Evolutionary conservation across 2,888 invertebrate species (phyloP).

Genomic region (Zele albiditarsus): DNA sequence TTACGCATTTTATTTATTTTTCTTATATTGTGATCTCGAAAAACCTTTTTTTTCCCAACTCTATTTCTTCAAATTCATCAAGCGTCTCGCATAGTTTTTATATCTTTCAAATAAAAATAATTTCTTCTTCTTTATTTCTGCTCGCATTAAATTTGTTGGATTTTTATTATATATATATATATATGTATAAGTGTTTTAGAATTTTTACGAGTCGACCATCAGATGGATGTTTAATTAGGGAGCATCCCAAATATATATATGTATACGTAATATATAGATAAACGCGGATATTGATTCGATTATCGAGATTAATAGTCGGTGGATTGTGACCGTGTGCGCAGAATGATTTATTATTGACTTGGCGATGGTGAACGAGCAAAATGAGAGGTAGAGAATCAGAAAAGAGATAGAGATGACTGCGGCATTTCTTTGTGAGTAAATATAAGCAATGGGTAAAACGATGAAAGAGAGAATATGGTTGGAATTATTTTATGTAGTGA

Average conservation of each 20-base stretch:
- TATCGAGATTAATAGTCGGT: constrained; percentile 66
- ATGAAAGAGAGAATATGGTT: background rate
- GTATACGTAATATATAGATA: constrained; percentile 50
- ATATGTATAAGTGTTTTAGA: background rate
- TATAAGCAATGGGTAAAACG: constrained; percentile 25
- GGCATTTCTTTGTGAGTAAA: constrained; percentile 36
- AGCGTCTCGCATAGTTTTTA: background rate
- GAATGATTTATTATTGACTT: constrained; percentile 46
- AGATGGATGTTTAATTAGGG: constrained; percentile 56
- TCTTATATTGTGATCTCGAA: background rate
- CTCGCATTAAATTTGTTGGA: constrained; percentile 9
- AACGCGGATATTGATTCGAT: constrained; percentile 67
- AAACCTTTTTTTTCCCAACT: background rate
- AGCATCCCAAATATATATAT: constrained; percentile 48
- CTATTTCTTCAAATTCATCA: background rate
- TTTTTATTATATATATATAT: background rate
- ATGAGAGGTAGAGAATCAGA: constrained; percentile 26
- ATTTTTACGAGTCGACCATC: background rate
- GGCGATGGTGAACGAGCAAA: constrained; percentile 2
- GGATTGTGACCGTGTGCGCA: constrained; percentile 54
- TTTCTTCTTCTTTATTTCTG: background rate
- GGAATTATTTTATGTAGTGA: background rate
- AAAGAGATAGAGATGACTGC: constrained; percentile 15
- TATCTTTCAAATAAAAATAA: background rate
- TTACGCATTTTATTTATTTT: background rate